Evolutionary conservation across 2,797 vertebrate genomes (phyloP).

Genomic region (Fistularia commersonii): DNA sequence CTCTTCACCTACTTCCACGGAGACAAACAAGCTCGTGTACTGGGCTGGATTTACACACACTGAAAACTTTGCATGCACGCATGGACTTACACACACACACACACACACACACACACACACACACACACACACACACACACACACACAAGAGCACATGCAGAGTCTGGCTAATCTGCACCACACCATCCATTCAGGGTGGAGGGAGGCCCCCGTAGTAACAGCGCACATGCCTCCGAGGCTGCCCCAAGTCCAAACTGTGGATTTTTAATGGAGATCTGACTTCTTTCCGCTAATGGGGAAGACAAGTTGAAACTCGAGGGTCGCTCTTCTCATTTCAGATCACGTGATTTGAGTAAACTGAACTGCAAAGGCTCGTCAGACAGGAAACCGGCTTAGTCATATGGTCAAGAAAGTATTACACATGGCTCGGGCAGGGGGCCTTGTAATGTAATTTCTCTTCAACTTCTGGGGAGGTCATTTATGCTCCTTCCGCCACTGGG

Average conservation of each 20-base stretch:
- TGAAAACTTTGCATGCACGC: no score
- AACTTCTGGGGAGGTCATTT: no score
- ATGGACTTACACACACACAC: no score
- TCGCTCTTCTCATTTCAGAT: conserved; percentile 12
- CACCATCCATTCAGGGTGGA: conserved; percentile 53
- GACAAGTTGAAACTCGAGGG: conserved; percentile 33
- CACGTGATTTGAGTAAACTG: conserved; percentile 30
- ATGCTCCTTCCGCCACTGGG: no score
- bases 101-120: no score
- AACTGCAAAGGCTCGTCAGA: conserved; percentile 40
- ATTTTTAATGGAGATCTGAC: conserved; percentile 35
- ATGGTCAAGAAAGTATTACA: no score
- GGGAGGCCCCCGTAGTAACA: conserved; percentile 56
- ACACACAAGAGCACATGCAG: conserved; percentile 39
- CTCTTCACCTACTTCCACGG: conserved; percentile 71
- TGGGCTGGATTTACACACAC: conserved; percentile 58
- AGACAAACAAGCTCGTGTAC: conserved; percentile 58
- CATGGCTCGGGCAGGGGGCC: no score
- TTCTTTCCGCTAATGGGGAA: conserved; percentile 39
- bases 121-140: conserved; percentile 21
- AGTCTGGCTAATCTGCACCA: conserved; percentile 71
- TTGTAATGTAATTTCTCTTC: no score
- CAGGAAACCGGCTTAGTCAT: conserved; percentile 34
- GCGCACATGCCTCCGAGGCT: conserved; percentile 63
- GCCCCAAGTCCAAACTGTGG: conserved; percentile 37